Evolutionary conservation across 2,797 vertebrate genomes (phyloP).

Genomic region (Mallotus villosus): DNA sequence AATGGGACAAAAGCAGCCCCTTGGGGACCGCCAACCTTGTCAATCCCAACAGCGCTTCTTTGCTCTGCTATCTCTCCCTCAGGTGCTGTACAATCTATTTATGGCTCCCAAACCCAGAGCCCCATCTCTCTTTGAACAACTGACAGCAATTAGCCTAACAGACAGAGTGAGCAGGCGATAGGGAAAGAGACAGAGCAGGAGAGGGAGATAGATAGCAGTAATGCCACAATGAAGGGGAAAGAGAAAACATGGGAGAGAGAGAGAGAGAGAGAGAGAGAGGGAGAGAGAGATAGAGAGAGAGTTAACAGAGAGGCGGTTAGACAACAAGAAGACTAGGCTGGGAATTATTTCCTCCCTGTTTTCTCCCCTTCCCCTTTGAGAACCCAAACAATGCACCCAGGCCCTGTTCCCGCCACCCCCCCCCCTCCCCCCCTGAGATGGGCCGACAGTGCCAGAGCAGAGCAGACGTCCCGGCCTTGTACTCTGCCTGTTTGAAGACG

Average conservation of each 20-base stretch:
- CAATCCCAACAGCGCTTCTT: slow-evolving; percentile 29
- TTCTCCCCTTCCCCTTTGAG: slow-evolving; percentile 17
- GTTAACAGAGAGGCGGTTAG: not conserved
- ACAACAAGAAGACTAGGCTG: not conserved
- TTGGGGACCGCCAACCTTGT: slow-evolving; percentile 41
- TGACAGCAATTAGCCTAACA: slow-evolving; percentile 51
- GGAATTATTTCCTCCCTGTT: slow-evolving; percentile 22
- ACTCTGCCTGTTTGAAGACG: slow-evolving; percentile 47
- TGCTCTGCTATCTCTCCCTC: slow-evolving; percentile 21
- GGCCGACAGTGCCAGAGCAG: too few relatives aligned
- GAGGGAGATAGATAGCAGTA: not conserved
- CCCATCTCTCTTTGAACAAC: slow-evolving; percentile 44
- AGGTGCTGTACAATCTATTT: slow-evolving; percentile 56
- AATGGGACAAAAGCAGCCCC: slow-evolving; percentile 28
- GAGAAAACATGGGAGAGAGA: not conserved
- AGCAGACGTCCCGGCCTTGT: too few relatives aligned
- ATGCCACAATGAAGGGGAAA: not conserved
- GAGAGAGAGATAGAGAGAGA: not conserved
- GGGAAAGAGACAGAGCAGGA: slow-evolving; percentile 10
- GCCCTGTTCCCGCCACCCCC: not conserved
- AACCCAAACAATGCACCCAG: slow-evolving; percentile 25
- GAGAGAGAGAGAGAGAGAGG: not conserved
- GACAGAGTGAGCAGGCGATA: not conserved
- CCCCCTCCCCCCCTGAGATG: not conserved
- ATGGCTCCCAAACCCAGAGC: slow-evolving; percentile 47